Evolutionary conservation across 2,797 vertebrate species (phyloP).

Genomic region (Rhynchonycteris naso): DNA sequence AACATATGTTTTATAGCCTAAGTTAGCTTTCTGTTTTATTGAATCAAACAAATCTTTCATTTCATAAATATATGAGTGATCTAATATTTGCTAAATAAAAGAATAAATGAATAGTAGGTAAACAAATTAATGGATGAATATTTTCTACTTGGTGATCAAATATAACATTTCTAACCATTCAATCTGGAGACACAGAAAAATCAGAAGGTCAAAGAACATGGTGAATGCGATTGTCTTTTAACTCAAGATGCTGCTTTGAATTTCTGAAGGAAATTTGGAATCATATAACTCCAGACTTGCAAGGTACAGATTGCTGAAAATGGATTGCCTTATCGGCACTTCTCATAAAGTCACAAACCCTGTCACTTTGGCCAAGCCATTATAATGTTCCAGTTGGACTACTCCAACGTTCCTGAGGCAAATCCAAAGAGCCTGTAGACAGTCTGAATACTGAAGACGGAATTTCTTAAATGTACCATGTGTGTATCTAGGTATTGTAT

Average conservation of each 20-base stretch:
- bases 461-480: neutral
- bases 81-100: slow-evolving; percentile 28
- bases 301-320: neutral
- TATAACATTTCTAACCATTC: slow-evolving; percentile 27
- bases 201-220: neutral
- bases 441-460: neutral
- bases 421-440: neutral
- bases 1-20: neutral
- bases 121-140: neutral
- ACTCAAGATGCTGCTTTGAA: slow-evolving; percentile 7
- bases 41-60: neutral
- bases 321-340: neutral
- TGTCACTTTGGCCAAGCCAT: neutral
- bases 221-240: neutral
- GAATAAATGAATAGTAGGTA: neutral
- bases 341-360: neutral
- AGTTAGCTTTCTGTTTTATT: slow-evolving; percentile 18
- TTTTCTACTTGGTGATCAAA: neutral
- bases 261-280: slow-evolving; percentile 39
- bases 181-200: neutral
- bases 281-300: neutral
- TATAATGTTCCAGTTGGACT: neutral
- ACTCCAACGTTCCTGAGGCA: neutral
- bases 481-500: neutral
- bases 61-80: neutral